Evolutionary conservation across 2,888 invertebrate genomes (phyloP).

Genomic region (Salticus scenicus): DNA sequence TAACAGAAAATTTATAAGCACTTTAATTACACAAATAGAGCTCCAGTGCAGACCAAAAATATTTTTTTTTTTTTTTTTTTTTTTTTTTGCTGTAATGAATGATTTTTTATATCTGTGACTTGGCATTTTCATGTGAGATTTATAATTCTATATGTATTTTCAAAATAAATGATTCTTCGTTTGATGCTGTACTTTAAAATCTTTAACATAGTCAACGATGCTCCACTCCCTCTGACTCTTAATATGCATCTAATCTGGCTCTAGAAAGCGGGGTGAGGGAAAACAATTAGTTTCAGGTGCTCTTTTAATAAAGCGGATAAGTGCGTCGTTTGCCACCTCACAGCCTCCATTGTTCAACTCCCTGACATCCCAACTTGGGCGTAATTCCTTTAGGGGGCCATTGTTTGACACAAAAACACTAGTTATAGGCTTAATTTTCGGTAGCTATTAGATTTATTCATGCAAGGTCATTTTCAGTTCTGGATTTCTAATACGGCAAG

Average conservation of each 20-base stretch:
- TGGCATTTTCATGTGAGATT: too few relatives aligned
- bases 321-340: constrained; percentile 68
- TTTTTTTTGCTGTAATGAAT: too few relatives aligned
- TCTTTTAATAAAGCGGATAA: constrained; percentile 68
- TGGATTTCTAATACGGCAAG: too few relatives aligned
- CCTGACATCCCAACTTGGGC: constrained; percentile 55
- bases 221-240: background rate
- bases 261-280: constrained; percentile 3
- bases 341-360: constrained; percentile 49
- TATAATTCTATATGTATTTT: too few relatives aligned
- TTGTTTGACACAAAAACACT: background rate
- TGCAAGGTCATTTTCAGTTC: too few relatives aligned
- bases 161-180: too few relatives aligned
- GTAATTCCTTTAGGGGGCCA: constrained; percentile 51
- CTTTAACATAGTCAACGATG: constrained; percentile 12
- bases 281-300: constrained; percentile 70
- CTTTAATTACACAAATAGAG: too few relatives aligned
- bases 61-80: too few relatives aligned
- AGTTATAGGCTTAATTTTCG: background rate
- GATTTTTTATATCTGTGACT: too few relatives aligned
- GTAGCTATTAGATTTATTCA: too few relatives aligned
- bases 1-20: too few relatives aligned
- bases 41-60: too few relatives aligned
- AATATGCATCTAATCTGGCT: background rate
- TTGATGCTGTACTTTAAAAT: background rate